phyloP scores from a whole-genome alignment of 1,140 invertebrate species.

The Caenorhabditis brenneri region DNA sequence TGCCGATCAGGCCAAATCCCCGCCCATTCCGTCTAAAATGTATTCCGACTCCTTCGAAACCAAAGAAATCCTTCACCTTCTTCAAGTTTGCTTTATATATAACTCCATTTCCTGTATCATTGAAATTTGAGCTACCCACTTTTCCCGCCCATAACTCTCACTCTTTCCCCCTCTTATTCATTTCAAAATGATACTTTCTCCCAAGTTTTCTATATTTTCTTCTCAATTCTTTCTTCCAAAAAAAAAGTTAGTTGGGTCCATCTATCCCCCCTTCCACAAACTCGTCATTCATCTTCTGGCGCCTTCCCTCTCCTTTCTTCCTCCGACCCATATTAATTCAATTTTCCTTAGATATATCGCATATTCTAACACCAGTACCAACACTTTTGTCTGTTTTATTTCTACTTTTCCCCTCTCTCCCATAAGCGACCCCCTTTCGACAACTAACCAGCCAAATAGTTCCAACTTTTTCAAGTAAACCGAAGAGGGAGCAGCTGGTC shows the following conservation, averaged over 20 bases:
- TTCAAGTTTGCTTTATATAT: neutral
- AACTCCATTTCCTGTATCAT: neutral
- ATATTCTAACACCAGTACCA: no score
- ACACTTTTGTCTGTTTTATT: neutral
- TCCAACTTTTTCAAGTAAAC: neutral
- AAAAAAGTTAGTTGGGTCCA: neutral
- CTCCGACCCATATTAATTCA: neutral
- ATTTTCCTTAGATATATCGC: neutral
- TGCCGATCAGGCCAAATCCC: no score
- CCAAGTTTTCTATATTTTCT: neutral
- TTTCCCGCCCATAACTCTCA: neutral
- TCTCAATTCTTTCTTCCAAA: neutral
- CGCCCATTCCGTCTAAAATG: no score
- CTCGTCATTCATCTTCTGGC: conserved; percentile 27
- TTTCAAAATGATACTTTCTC: neutral
- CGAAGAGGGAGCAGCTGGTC: neutral
- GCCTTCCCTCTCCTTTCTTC: neutral
- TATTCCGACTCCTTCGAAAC: neutral
- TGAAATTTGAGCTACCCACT: neutral
- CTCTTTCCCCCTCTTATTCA: no score
- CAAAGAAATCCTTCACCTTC: no score
- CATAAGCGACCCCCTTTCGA: conserved; percentile 2
- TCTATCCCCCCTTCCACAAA: neutral
- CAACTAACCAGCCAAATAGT: neutral
- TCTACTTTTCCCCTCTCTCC: neutral